Conservation (phyloP, 2,888 invertebrate genomes). For the Pheosia gnoma region DNA sequence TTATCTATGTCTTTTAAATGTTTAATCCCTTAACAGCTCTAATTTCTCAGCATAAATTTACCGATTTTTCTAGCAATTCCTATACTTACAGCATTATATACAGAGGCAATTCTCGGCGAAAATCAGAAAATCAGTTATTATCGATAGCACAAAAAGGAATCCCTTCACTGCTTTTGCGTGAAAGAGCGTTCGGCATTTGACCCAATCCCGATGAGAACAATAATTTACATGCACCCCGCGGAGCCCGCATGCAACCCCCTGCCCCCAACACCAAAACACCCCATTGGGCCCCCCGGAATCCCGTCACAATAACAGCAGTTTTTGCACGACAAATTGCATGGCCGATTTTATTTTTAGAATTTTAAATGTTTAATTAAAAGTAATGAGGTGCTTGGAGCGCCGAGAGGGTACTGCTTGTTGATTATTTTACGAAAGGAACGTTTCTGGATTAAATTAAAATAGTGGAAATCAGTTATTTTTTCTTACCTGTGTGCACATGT, state of each 20-base stretch:
- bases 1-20: no score
- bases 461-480: not conserved
- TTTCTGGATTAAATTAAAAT: not conserved
- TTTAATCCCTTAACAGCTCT: no score
- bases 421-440: not conserved
- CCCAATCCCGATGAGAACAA: slow-evolving; percentile 56
- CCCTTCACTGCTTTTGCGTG: slow-evolving; percentile 44
- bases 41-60: no score
- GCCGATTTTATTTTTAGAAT: slow-evolving; percentile 9
- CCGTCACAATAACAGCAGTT: slow-evolving; percentile 24
- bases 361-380: slow-evolving; percentile 10
- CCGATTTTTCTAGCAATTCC: no score
- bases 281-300: slow-evolving; percentile 10
- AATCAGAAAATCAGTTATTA: not conserved
- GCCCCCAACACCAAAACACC: slow-evolving; percentile 2
- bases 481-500: not conserved
- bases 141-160: slow-evolving; percentile 23
- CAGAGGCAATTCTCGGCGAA: no score
- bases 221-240: slow-evolving; percentile 54
- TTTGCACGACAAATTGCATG: slow-evolving; percentile 15
- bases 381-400: slow-evolving; percentile 5
- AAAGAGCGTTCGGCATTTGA: slow-evolving; percentile 52
- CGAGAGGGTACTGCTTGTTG: not conserved
- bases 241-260: slow-evolving; percentile 13
- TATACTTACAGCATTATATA: no score